phyloP scores from a whole-genome alignment of 2,797 vertebrate species.

The Rachycentron canadum region DNA sequence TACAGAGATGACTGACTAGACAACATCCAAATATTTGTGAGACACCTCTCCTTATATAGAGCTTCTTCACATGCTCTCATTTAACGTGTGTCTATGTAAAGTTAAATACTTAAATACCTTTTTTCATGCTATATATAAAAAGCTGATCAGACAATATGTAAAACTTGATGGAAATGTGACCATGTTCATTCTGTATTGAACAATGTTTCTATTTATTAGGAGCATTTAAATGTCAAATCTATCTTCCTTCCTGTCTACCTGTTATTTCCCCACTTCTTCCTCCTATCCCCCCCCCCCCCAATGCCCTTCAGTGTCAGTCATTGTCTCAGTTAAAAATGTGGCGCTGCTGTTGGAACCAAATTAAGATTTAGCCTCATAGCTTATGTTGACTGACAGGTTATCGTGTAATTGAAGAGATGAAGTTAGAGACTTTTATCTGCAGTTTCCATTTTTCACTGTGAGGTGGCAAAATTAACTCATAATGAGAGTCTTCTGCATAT shows the following conservation, averaged over 20 bases:
- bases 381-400: constrained; percentile 52
- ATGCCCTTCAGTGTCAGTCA: constrained; percentile 42
- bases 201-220: background rate
- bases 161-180: background rate
- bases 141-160: constrained; percentile 1
- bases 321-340: constrained; percentile 37
- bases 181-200: background rate
- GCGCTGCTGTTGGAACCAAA: constrained; percentile 24
- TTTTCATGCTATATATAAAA: constrained; percentile 1
- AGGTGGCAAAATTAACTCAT: constrained; percentile 13
- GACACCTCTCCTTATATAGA: constrained; percentile 21
- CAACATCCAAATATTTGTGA: constrained; percentile 32
- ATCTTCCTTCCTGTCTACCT: constrained; percentile 11
- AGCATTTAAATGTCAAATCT: constrained; percentile 25
- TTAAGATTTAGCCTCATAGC: constrained; percentile 45
- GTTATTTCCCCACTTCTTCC: too few relatives aligned
- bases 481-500: constrained; percentile 21
- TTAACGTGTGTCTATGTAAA: background rate
- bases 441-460: constrained; percentile 14
- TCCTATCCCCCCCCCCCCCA: background rate
- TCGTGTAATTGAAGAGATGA: constrained; percentile 36
- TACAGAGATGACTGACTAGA: constrained; percentile 17
- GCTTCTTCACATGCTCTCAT: background rate
- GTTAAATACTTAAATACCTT: background rate
- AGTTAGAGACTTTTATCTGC: constrained; percentile 39